Evolutionary conservation across 2,888 invertebrate genomes (phyloP).

Genomic region (Epiblema foenella): DNA sequence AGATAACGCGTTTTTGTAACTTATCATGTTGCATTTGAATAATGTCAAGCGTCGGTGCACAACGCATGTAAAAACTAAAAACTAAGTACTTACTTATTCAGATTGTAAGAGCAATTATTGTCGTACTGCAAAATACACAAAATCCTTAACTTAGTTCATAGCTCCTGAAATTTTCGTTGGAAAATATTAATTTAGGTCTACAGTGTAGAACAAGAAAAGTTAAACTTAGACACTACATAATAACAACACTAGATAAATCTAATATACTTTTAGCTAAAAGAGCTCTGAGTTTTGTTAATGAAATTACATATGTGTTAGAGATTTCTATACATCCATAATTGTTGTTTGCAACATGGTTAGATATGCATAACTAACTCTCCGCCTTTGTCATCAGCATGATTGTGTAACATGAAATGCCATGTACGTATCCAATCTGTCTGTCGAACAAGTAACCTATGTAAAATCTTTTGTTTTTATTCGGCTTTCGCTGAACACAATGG

Average conservation of each 20-base stretch:
- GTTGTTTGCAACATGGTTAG: constrained; percentile 21
- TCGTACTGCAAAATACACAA: no score
- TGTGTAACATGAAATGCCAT: constrained; percentile 41
- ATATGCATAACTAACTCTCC: constrained; percentile 38
- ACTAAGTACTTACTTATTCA: constrained; percentile 3
- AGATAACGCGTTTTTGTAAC: constrained; percentile 36
- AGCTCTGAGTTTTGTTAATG: background rate
- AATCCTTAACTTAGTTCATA: background rate
- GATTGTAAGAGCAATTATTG: constrained; percentile 24
- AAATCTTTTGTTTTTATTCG: constrained; percentile 71
- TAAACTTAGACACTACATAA: no score
- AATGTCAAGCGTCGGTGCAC: constrained; percentile 24
- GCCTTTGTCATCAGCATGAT: constrained; percentile 44
- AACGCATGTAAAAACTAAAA: constrained; percentile 19
- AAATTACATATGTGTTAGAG: constrained; percentile 5
- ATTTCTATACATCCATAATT: constrained; percentile 28
- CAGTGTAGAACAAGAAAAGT: no score
- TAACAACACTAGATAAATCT: background rate
- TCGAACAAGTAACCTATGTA: constrained; percentile 54
- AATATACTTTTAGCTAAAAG: background rate
- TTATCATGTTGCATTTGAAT: constrained; percentile 25
- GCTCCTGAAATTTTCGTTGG: background rate
- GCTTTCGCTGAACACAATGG: constrained; percentile 77
- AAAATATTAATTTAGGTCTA: background rate
- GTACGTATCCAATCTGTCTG: constrained; percentile 43